These are phyloP conservation scores for Panopea generosa DNA, from an alignment of 2,888 invertebrate genomes.

Conservation along the genomic window DNA sequence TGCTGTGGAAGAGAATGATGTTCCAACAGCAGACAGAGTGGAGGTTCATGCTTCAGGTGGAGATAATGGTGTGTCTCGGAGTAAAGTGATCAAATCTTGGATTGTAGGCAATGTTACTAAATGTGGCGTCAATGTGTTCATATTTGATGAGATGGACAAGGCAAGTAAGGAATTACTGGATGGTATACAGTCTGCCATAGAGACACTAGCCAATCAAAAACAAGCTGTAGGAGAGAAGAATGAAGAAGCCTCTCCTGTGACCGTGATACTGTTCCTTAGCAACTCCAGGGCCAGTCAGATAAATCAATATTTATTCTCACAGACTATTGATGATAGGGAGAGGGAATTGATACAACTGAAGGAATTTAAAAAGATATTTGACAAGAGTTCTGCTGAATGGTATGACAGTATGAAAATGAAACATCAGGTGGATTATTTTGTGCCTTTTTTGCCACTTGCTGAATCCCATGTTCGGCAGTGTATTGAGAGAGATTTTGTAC, in stretches of 20 bases:
- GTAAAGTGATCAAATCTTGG: conserved; percentile 59
- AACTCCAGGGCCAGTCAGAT: conserved; percentile 73
- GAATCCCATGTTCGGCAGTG: conserved; percentile 77
- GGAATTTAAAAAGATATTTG: conserved; percentile 66
- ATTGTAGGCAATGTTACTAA: conserved; percentile 72
- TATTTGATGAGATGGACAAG: conserved; percentile 82
- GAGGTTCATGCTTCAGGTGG: no score
- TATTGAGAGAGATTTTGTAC: conserved; percentile 70
- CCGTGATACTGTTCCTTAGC: conserved; percentile 73
- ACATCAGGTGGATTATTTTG: conserved; percentile 69
- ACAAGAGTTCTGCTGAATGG: conserved; percentile 65
- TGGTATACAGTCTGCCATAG: conserved; percentile 68
- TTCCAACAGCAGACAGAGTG: no score
- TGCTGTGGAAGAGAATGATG: no score
- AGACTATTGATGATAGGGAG: conserved; percentile 50
- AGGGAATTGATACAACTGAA: conserved; percentile 56
- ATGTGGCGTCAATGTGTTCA: conserved; percentile 75
- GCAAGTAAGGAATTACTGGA: conserved; percentile 66
- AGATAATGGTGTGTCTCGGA: neutral
- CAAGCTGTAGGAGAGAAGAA: neutral
- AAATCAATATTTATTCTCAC: conserved; percentile 68
- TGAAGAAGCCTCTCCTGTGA: conserved; percentile 36
- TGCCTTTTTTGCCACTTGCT: conserved; percentile 81
- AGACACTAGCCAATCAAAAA: conserved; percentile 21
- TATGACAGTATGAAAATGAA: conserved; percentile 59